phyloP scores from a whole-genome alignment of 2,888 invertebrate species.

The Troides helena region DNA sequence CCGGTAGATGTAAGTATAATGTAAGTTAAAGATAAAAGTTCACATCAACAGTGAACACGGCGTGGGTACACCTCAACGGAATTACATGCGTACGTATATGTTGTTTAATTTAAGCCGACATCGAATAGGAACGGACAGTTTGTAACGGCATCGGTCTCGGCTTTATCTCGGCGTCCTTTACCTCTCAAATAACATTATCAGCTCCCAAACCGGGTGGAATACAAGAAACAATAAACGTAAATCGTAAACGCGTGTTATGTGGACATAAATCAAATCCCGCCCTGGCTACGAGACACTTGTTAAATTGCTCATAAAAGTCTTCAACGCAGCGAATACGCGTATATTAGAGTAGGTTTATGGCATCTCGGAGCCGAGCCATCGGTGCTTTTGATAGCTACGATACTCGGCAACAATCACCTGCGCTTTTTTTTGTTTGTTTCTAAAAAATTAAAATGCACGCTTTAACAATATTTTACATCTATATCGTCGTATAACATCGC shows the following conservation, averaged over 20 bases:
- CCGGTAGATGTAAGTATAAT: not conserved
- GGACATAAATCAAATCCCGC: slow-evolving; percentile 66
- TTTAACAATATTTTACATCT: too few relatives aligned
- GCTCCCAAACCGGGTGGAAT: slow-evolving; percentile 59
- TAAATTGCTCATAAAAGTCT: slow-evolving; percentile 75
- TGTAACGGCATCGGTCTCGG: slow-evolving; percentile 32
- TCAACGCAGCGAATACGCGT: slow-evolving; percentile 62
- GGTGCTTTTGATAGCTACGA: slow-evolving; percentile 53
- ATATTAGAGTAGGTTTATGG: slow-evolving; percentile 67
- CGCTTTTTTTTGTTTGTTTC: not conserved
- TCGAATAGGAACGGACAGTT: slow-evolving; percentile 35
- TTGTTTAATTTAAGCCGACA: slow-evolving; percentile 37
- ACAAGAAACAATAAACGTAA: slow-evolving; percentile 69
- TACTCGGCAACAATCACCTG: slow-evolving; percentile 12
- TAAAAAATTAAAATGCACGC: not conserved
- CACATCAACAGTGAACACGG: slow-evolving; percentile 4
- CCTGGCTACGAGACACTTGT: slow-evolving; percentile 68
- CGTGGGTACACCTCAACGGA: not conserved
- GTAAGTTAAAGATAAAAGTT: slow-evolving; percentile 9
- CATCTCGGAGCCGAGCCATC: slow-evolving; percentile 43
- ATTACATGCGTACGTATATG: not conserved
- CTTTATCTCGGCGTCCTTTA: slow-evolving; percentile 43
- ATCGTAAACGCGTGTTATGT: slow-evolving; percentile 67
- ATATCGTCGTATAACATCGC: too few relatives aligned
- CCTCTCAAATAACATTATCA: slow-evolving; percentile 65